Evolutionary conservation across 2,113 vertebrate genomes (phyloP).

Genomic region (Empidonax traillii): DNA sequence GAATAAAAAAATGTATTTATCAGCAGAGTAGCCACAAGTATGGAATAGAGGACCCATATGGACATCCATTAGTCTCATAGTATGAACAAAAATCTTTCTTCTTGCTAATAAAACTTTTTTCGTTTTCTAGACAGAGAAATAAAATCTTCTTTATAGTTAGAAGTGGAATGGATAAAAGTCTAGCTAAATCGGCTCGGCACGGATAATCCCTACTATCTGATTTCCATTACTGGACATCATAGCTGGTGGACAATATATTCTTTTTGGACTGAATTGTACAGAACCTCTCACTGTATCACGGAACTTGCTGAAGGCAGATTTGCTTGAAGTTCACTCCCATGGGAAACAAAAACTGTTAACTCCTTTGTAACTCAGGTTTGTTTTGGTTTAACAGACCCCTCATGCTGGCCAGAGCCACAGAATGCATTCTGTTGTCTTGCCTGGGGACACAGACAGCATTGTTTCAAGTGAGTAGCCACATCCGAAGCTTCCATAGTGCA

Average conservation of each 20-base stretch:
- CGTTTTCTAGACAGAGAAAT: not conserved
- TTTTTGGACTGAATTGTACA: not conserved
- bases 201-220: not conserved
- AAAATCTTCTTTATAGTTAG: not conserved
- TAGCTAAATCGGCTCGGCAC: not conserved
- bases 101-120: not conserved
- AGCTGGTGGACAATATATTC: not conserved
- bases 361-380: not conserved
- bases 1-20: not conserved
- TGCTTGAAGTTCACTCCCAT: not conserved
- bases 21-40: not conserved
- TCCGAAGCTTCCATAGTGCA: not conserved
- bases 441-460: not conserved
- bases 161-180: not conserved
- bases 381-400: not conserved
- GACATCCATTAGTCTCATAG: not conserved
- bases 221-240: not conserved
- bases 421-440: fast-evolving
- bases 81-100: not conserved
- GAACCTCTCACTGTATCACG: not conserved
- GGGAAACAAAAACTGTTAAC: not conserved
- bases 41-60: not conserved
- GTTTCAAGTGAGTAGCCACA: not conserved
- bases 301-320: not conserved
- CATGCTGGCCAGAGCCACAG: not conserved